A percentile compares a stretch with the other conserved stretches of the same genome.
phyloP scores from a whole-genome alignment of 2,888 invertebrate species.

The Aleiodes alternator region DNA sequence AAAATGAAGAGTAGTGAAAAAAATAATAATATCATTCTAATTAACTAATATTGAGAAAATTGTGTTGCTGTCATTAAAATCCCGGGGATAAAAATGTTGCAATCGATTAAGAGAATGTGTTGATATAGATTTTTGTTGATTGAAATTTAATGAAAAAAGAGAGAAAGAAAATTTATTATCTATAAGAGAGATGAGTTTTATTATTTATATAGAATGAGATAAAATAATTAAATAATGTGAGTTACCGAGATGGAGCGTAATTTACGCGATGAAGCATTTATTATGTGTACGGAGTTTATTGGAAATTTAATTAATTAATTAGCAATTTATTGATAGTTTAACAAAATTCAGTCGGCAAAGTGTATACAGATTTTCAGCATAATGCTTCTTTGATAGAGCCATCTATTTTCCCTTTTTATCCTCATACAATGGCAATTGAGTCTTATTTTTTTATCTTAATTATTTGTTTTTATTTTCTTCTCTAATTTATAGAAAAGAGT shows the following conservation, averaged over 20 bases:
- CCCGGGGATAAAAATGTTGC: slow-evolving; percentile 4
- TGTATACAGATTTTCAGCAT: slow-evolving; percentile 16
- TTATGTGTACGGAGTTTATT: slow-evolving; percentile 2
- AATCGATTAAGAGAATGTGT: slow-evolving; percentile 19
- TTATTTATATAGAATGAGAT: slow-evolving; percentile 13
- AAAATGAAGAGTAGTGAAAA: not conserved
- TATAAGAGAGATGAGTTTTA: slow-evolving; percentile 17
- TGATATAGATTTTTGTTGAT: slow-evolving; percentile 10
- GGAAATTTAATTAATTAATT: slow-evolving; percentile 4
- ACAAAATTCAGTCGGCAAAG: slow-evolving; percentile 11
- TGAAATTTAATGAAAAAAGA: not conserved
- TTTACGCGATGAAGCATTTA: slow-evolving; percentile 21
- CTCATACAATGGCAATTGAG: not conserved
- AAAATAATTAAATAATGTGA: not conserved
- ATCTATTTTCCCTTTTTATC: slow-evolving; percentile 19
- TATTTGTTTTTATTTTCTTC: no score
- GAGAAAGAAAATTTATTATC: no score
- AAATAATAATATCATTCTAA: not conserved
- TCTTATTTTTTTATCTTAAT: not conserved
- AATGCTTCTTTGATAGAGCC: slow-evolving; percentile 8
- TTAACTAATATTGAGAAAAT: slow-evolving; percentile 2
- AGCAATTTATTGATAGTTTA: not conserved
- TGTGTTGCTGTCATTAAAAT: slow-evolving; percentile 2
- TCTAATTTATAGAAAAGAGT: not conserved
- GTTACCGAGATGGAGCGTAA: slow-evolving; percentile 35